These are phyloP conservation scores for Peromyscus californicus DNA, from an alignment of 2,113 vertebrate genomes.

Conservation along the genomic window DNA sequence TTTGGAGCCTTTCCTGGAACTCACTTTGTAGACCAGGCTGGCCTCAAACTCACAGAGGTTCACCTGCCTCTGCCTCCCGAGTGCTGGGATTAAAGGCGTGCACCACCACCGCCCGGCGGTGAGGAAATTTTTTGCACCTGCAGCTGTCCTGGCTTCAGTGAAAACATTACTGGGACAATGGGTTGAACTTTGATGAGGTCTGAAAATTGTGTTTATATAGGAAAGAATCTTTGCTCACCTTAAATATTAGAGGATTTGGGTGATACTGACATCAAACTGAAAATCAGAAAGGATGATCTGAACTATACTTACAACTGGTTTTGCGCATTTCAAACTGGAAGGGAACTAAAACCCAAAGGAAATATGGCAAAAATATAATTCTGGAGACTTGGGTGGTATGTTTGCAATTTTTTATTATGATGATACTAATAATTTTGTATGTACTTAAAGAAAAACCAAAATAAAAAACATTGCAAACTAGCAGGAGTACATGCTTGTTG, in stretches of 20 bases:
- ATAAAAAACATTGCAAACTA: conserved; percentile 46
- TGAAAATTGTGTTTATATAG: conserved; percentile 26
- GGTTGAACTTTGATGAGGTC: not conserved
- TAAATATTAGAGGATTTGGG: not conserved
- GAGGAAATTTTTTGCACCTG: not conserved
- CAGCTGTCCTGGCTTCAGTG: not conserved
- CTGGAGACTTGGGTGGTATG: not conserved
- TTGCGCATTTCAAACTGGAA: conserved; percentile 39
- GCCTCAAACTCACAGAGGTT: too few relatives aligned
- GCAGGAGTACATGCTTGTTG: not conserved
- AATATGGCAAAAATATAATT: conserved; percentile 22
- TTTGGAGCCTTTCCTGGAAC: too few relatives aligned
- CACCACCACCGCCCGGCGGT: not conserved
- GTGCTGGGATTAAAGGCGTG: too few relatives aligned
- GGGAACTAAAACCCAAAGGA: conserved; percentile 34
- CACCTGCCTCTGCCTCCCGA: too few relatives aligned
- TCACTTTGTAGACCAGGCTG: too few relatives aligned
- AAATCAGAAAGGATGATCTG: not conserved
- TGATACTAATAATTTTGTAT: not conserved
- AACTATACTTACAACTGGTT: not conserved
- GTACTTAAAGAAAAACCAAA: conserved; percentile 10
- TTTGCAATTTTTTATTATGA: conserved; percentile 2
- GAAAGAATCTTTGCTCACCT: not conserved
- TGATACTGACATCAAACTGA: not conserved
- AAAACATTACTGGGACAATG: not conserved